phyloP scores from a whole-genome alignment of 2,888 invertebrate species.

The Eueremaeus valkanovi region DNA sequence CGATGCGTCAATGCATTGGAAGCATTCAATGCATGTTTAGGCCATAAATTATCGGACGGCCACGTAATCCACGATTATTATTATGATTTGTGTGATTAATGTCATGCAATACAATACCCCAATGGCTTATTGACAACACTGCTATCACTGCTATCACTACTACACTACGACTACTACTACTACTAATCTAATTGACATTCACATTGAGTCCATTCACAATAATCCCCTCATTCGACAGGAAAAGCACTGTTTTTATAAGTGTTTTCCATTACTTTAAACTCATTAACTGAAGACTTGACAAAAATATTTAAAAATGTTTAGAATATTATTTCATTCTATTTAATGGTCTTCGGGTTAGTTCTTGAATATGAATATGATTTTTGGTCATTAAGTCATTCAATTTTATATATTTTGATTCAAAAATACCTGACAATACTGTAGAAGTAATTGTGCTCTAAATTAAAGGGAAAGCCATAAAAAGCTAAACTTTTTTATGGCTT shows the following conservation, averaged over 20 bases:
- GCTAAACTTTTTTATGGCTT: too few species aligned
- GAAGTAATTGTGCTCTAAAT: neutral
- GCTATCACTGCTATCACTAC: neutral
- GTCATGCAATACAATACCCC: constrained; percentile 24
- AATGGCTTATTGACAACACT: constrained; percentile 25
- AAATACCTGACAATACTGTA: neutral
- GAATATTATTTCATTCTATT: neutral
- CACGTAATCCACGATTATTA: constrained; percentile 24
- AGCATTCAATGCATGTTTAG: neutral
- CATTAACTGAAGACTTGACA: constrained; percentile 1
- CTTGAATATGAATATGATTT: neutral
- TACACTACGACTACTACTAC: neutral
- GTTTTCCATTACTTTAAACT: constrained; percentile 27
- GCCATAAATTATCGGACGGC: constrained; percentile 15
- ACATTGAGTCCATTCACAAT: constrained; percentile 11
- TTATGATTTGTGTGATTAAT: constrained; percentile 30
- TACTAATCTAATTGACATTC: constrained; percentile 25
- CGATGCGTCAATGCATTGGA: neutral
- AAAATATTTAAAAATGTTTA: constrained; percentile 13
- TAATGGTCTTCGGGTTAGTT: neutral
- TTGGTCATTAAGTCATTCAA: neutral
- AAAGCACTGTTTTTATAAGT: constrained; percentile 19
- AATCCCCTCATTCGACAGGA: constrained; percentile 13
- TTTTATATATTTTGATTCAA: neutral
- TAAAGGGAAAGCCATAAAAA: too few species aligned